Base-by-base conservation (phyloP, 2,888 invertebrate genomes). In the Acleris holmiana region DNA sequence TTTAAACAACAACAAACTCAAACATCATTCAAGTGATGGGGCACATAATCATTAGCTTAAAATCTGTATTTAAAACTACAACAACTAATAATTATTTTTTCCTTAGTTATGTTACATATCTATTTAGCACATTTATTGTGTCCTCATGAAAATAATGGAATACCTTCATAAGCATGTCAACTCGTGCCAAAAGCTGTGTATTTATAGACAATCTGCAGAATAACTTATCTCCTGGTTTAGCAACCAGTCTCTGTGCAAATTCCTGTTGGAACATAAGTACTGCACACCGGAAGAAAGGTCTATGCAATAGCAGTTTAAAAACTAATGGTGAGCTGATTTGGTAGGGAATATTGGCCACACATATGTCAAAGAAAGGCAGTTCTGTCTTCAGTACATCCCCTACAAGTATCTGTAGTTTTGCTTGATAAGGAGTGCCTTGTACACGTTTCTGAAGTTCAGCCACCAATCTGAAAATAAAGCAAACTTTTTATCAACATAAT, bases 191-290 rank as follows among this genome's bases (percentile, higher is more conserved):
- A 18, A 99, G 93, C 80, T 99, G 99, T 35, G 98, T 98, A 80
- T 99, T 99, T 56, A 99, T 96, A 60, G 99, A 99, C 35, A 99
- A 90, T 61, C 99, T 95, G 83, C 99, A 99, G 82, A 98, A 99
- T 10, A 98, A 89, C 89, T 99, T 99, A 78, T 99, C 99, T 1
- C 99, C 99, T 15, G 99, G 98, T 85, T 98, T 97, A 0, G 99
- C 99, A 1, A 99, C 97, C 60, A 99, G 92, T 80, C 99, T 94
- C 78, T 99, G 97, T 2, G 99, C 99, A 93, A 99, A 99, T 93
- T 99, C 99, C 77, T 97, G 94, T 92, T 99, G 99, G 82, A 99
- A 99, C 99, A 99, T 99, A 10, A 99, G 93, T 4, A 99, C 95
- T 18, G 99, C 99, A 93, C 99, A 99, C 72, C 99, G 95, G 78